Conservation (phyloP, 2,113 vertebrate species). For the Saguinus midas region DNA sequence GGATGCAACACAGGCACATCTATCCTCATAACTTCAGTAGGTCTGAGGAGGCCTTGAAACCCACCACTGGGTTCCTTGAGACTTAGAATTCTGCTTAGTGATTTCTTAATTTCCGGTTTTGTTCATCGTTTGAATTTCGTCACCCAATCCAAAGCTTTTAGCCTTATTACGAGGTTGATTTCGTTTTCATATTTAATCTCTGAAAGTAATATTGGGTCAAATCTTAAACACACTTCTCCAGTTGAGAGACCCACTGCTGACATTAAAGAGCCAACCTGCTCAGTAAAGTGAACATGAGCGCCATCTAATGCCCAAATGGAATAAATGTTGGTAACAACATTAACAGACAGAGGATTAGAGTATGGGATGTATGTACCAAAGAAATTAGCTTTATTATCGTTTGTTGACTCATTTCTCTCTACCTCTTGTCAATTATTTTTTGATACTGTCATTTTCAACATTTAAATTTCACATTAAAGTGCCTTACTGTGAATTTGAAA, state of each 20-base stretch:
- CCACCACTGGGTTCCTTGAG: background rate
- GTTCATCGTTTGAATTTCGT: background rate
- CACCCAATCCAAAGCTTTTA: background rate
- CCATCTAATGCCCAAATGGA: constrained; percentile 43
- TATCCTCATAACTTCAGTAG: background rate
- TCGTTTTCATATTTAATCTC: background rate
- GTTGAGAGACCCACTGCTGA: background rate
- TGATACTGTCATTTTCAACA: background rate
- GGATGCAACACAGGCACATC: background rate
- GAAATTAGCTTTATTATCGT: background rate
- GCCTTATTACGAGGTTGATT: background rate
- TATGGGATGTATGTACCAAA: background rate
- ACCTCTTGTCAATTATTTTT: background rate
- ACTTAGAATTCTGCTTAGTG: background rate
- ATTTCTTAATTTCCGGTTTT: constrained; percentile 6
- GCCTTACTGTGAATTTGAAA: background rate
- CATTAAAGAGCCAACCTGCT: background rate
- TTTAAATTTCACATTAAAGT: background rate
- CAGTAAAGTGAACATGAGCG: background rate
- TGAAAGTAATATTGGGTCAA: background rate
- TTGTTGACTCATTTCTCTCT: background rate
- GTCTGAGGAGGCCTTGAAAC: background rate
- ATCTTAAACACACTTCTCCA: background rate
- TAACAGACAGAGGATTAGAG: background rate
- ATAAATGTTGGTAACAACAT: background rate